Conservation (phyloP, 1,140 invertebrate species). For the Calliphora vicina region DNA sequence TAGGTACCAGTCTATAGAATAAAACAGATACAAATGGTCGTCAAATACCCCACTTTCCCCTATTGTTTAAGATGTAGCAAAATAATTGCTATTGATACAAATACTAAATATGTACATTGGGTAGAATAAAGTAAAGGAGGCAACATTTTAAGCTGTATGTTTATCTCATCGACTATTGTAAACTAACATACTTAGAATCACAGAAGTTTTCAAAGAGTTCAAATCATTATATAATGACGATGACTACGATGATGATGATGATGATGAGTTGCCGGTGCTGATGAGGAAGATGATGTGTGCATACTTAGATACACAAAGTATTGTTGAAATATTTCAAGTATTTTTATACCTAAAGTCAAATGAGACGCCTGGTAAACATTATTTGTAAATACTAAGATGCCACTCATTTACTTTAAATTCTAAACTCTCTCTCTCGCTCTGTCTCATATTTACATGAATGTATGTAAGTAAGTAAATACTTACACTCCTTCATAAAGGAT, state of each 20-base stretch:
- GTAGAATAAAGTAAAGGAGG: no score
- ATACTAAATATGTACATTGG: no score
- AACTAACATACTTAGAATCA: background rate
- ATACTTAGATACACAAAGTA: background rate
- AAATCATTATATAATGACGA: no score
- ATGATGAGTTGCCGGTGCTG: background rate
- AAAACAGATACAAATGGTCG: no score
- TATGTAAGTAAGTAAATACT: background rate
- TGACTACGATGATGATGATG: no score
- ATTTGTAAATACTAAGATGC: conserved; percentile 14
- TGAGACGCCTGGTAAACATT: conserved; percentile 12
- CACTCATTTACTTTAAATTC: background rate
- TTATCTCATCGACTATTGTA: background rate
- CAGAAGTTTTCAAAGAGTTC: background rate
- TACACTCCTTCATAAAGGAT: background rate
- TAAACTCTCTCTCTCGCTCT: background rate
- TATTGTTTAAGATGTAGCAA: no score
- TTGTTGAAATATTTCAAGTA: background rate
- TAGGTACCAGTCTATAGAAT: no score
- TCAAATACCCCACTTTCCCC: no score
- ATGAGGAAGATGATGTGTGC: background rate
- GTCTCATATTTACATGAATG: background rate
- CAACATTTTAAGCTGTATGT: no score
- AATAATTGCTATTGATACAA: no score
- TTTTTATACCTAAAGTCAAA: background rate